Evolutionary conservation across 2,888 invertebrate genomes (phyloP), one percentile per base, ranked within the genome.

Genomic region (Xestoiulus laeticollis): DNA sequence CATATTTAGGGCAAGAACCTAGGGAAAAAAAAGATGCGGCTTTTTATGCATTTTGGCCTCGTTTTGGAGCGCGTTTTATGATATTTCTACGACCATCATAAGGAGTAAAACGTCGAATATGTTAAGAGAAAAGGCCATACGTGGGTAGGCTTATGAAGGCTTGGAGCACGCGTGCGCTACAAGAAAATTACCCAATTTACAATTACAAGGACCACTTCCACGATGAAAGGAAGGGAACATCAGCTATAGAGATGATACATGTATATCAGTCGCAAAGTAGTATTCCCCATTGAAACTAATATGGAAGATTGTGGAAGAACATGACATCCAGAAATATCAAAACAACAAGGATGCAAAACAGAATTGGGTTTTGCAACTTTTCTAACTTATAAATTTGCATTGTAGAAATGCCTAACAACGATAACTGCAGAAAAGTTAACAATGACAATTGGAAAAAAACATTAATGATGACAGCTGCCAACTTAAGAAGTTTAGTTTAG

Each of bases 21-120:
- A 53, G 53, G 16, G n/a, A n/a, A n/a, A n/a, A n/a, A 53, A 53
- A 53, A 53, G 53, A 53, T 53, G 53, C 53, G 19, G 53, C 53
- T 53, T 53, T 53, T 53, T 53, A 53, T 53, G 53, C 53, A 53
- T 53, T 53, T 53, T 53, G 53, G 53, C 53, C 53, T 53, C 53
- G 19, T 53, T 53, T 53, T 53, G 53, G 53, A 53, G 53, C 53
- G 53, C 16, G 53, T 53, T 53, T 53, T 53, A 53, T 53, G 53
- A 53, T 53, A 53, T 53, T 53, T 53, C 53, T 53, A 53, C 53
- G 53, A 53, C 53, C 53, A 53, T 53, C 53, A 53, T 53, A 53
- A 53, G 53, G 53, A 53, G 53, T 53, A 53, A 53, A 53, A 53
- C 53, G 53, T 12, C 53, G 53, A 53, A 53, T 53, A 53, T 53